Base-by-base conservation (phyloP, 2,797 vertebrate species). In the Australoheros facetus region DNA sequence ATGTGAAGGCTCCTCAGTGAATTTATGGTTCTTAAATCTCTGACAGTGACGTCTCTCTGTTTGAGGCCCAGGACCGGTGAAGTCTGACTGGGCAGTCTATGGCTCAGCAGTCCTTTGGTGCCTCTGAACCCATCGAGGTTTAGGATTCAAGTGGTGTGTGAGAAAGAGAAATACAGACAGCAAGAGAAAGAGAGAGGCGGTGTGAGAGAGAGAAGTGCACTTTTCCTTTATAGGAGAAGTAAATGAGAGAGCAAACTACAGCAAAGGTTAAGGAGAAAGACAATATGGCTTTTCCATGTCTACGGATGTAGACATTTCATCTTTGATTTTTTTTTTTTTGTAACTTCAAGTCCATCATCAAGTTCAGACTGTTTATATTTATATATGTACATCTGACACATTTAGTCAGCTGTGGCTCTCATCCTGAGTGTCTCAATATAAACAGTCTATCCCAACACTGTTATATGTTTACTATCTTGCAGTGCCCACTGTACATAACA, bases 261-360 rank as follows among this genome's bases (percentile, higher is more conserved):
- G 83, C 75, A 85, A 4, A 45, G 73, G 42, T 85, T 69, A 58
- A 83, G 71, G 59, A 82, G 66, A 88, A 78, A 64, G 53, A 88
- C 75, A 89, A 66, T 93, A 94, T 95, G 93, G 94, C 93, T 94
- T 94, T 90, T 91, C 79, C 60, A 70, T 69, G 84, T 86, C 90
- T 75, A 80, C 82, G 73, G 37, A 62, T 1, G 73, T 80, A 87
- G 87, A 85, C 86, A 77, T 80, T 85, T 86, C 70, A 76, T 92
- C 89, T 89, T 93, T 91, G 87, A 89, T 84, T 89, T 37, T 37
- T 37, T 37, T 37, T 32, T 7, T 32, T 32, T 37, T 37, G 37
- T 37, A 37, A 37, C 37, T 11, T 57, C 12, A 56, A 26, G 17
- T 77, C 73, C 45, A 42, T 82, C 71, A 57, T 79, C 72, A 34